Conservation (phyloP, 1,140 invertebrate species). For the Hesperophylax magnus region DNA sequence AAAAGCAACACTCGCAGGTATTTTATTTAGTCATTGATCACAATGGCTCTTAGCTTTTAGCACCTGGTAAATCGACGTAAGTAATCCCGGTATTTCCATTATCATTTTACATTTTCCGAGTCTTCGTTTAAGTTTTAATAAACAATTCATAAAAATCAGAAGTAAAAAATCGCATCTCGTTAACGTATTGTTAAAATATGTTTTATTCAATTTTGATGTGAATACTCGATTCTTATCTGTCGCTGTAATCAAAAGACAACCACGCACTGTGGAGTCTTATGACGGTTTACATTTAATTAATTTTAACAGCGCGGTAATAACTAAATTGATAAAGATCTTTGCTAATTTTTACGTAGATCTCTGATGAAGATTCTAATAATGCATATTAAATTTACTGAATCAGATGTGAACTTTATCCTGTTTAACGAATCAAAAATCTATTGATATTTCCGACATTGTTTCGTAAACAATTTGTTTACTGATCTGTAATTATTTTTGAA, state of each 20-base stretch:
- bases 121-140: neutral
- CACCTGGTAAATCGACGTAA: too few relatives aligned
- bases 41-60: too few relatives aligned
- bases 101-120: too few relatives aligned
- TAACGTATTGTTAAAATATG: neutral
- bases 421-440: neutral
- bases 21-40: too few relatives aligned
- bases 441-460: neutral
- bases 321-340: conserved; percentile 14
- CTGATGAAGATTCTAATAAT: neutral
- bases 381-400: neutral
- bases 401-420: neutral
- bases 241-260: neutral
- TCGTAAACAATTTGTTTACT: too few relatives aligned
- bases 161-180: neutral
- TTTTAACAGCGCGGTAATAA: conserved; percentile 27
- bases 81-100: too few relatives aligned
- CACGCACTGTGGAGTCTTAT: too few relatives aligned
- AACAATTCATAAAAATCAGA: neutral
- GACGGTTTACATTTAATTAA: conserved; percentile 7
- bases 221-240: neutral
- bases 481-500: too few relatives aligned
- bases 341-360: conserved; percentile 23
- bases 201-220: neutral
- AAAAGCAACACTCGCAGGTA: too few relatives aligned